A percentile compares a stretch with the other conserved stretches of the same genome.
Evolutionary conservation across 1,140 invertebrate genomes (phyloP).

Genomic region (Trichonephila clavata): DNA sequence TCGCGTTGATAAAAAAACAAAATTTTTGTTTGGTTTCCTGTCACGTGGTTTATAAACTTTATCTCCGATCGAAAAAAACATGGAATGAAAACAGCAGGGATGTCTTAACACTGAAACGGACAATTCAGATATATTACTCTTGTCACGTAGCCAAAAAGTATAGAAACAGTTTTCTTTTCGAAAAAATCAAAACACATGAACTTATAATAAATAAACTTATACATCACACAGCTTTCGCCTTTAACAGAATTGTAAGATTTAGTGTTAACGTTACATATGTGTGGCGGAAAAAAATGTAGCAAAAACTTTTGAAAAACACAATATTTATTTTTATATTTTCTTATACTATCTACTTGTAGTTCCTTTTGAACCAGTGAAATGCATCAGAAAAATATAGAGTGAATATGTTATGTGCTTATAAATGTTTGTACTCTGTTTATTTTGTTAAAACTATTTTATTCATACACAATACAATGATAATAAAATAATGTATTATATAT

Average conservation of each 20-base stretch:
- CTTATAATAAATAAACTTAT: conserved; percentile 41
- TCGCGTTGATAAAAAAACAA: not conserved
- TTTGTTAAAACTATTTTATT: no score
- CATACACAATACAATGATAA: no score
- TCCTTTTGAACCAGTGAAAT: not conserved
- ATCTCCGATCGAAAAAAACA: conserved; percentile 21
- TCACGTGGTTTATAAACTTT: conserved; percentile 27
- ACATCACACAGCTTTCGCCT: not conserved
- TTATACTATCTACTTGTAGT: not conserved
- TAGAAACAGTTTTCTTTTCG: conserved; percentile 41
- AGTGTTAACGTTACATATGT: not conserved
- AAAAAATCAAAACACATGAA: conserved; percentile 13
- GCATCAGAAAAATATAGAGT: no score
- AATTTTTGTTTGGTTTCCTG: conserved; percentile 12
- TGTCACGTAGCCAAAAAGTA: conserved; percentile 45
- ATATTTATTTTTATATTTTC: not conserved
- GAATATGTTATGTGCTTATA: no score
- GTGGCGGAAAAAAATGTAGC: not conserved
- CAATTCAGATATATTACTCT: conserved; percentile 30
- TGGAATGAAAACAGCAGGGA: not conserved
- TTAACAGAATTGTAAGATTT: not conserved
- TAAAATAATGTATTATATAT: no score
- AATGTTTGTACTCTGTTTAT: no score
- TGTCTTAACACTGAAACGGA: conserved; percentile 11
- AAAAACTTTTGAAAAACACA: not conserved